Conservation (phyloP, 2,888 invertebrate species). For the Drosophila diplacantha region DNA sequence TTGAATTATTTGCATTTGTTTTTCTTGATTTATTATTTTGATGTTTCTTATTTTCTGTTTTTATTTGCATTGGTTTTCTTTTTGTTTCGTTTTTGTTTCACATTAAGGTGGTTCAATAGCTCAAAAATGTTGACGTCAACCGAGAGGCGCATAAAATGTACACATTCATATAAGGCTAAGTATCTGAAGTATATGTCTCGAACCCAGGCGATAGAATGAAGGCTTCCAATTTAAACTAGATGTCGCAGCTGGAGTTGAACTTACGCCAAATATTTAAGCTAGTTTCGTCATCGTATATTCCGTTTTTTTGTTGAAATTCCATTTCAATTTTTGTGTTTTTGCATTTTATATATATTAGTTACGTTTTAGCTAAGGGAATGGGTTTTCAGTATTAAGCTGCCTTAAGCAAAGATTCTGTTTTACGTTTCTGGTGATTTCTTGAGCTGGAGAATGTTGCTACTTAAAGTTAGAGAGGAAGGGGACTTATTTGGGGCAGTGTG, state of each 20-base stretch:
- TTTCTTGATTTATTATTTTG: slow-evolving; percentile 28
- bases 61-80: slow-evolving; percentile 36
- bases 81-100: slow-evolving; percentile 61
- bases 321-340: slow-evolving; percentile 54
- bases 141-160: slow-evolving; percentile 65
- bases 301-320: slow-evolving; percentile 55
- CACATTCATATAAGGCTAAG: slow-evolving; percentile 59
- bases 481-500: slow-evolving; percentile 1
- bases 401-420: slow-evolving; percentile 44
- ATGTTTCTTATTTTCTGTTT: slow-evolving; percentile 22
- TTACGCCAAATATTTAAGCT: slow-evolving; percentile 62
- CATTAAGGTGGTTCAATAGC: slow-evolving; percentile 75
- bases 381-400: slow-evolving; percentile 46
- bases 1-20: slow-evolving; percentile 45
- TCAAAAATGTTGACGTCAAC: slow-evolving; percentile 64
- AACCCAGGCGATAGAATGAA: slow-evolving; percentile 26
- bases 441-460: slow-evolving; percentile 58
- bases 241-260: slow-evolving; percentile 45
- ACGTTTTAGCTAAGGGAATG: slow-evolving; percentile 45
- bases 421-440: slow-evolving; percentile 39
- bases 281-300: slow-evolving; percentile 19
- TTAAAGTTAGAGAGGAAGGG: slow-evolving; percentile 52
- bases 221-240: slow-evolving; percentile 37
- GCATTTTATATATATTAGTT: slow-evolving; percentile 21
- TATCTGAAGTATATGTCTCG: slow-evolving; percentile 25